phyloP scores from a whole-genome alignment of 2,888 invertebrate species.

The Criorhina ranunculi region DNA sequence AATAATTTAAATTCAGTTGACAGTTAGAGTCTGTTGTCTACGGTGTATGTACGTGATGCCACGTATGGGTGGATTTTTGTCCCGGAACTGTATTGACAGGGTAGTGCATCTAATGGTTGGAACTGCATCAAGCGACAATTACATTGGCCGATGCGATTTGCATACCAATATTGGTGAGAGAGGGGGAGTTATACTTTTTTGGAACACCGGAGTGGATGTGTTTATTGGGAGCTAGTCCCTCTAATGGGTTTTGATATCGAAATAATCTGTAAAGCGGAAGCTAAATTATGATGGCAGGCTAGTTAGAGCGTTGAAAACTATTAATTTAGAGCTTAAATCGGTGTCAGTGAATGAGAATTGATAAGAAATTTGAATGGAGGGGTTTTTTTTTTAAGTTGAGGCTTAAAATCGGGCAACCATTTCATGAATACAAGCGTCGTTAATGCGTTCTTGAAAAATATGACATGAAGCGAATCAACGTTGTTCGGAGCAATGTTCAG shows the following conservation, averaged over 20 bases:
- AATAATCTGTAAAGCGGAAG: conserved; percentile 60
- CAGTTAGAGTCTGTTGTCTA: conserved; percentile 69
- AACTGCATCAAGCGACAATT: conserved; percentile 75
- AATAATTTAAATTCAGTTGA: conserved; percentile 73
- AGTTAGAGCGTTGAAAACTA: not conserved
- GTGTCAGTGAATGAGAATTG: not conserved
- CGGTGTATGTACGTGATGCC: conserved; percentile 59
- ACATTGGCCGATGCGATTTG: conserved; percentile 66
- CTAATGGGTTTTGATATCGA: conserved; percentile 57
- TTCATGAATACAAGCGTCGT: too few species aligned
- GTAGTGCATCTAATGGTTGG: conserved; percentile 60
- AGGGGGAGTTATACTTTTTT: conserved; percentile 32
- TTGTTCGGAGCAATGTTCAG: too few species aligned
- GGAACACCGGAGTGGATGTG: not conserved
- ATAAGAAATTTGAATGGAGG: not conserved
- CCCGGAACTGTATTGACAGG: conserved; percentile 35
- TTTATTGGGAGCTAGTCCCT: conserved; percentile 11
- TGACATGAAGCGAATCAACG: too few species aligned
- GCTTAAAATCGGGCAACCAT: too few species aligned
- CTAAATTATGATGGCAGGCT: conserved; percentile 45
- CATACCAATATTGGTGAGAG: conserved; percentile 68
- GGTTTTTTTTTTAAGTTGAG: not conserved
- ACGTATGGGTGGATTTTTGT: conserved; percentile 39
- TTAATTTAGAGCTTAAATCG: conserved; percentile 8
- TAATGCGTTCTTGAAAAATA: too few species aligned